Evolutionary conservation across 2,888 invertebrate species (phyloP).

Genomic region (Limenitis camilla): DNA sequence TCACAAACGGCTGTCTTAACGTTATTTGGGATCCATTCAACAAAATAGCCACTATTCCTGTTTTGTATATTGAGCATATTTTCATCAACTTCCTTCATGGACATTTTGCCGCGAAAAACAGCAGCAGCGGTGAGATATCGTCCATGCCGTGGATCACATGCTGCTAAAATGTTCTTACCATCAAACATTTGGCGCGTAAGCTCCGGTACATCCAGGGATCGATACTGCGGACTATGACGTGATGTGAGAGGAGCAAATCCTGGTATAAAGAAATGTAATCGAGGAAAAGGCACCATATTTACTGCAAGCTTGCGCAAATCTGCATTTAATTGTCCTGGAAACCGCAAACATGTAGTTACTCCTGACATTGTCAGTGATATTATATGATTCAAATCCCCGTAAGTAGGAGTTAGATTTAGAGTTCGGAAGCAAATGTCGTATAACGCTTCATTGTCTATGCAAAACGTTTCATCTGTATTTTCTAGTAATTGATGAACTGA

Average conservation of each 20-base stretch:
- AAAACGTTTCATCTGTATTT: constrained; percentile 79
- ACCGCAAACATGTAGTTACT: constrained; percentile 86
- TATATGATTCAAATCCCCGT: constrained; percentile 87
- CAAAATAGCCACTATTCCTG: constrained; percentile 85
- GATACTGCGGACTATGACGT: constrained; percentile 89
- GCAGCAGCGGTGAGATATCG: constrained; percentile 92
- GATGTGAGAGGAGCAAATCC: constrained; percentile 82
- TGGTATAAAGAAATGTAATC: constrained; percentile 74
- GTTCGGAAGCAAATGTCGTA: constrained; percentile 87
- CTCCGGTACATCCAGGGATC: constrained; percentile 92
- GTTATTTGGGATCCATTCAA: constrained; percentile 88
- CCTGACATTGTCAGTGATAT: constrained; percentile 91
- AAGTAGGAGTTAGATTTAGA: constrained; percentile 83
- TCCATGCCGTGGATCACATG: constrained; percentile 93
- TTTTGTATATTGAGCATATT: constrained; percentile 85
- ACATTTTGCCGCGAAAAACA: constrained; percentile 92
- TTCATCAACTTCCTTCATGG: constrained; percentile 93
- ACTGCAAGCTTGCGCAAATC: constrained; percentile 63
- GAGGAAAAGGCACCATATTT: constrained; percentile 78
- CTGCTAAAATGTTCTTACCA: constrained; percentile 90
- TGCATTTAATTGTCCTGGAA: constrained; percentile 67
- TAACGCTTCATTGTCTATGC: constrained; percentile 82
- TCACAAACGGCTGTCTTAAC: constrained; percentile 87
- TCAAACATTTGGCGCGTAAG: constrained; percentile 78
- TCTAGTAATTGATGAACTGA: constrained; percentile 90